A percentile compares a stretch with the other conserved stretches of the same genome.
These are phyloP conservation scores for Lota lota DNA, from an alignment of 2,113 vertebrate genomes.

Conservation along the genomic window DNA sequence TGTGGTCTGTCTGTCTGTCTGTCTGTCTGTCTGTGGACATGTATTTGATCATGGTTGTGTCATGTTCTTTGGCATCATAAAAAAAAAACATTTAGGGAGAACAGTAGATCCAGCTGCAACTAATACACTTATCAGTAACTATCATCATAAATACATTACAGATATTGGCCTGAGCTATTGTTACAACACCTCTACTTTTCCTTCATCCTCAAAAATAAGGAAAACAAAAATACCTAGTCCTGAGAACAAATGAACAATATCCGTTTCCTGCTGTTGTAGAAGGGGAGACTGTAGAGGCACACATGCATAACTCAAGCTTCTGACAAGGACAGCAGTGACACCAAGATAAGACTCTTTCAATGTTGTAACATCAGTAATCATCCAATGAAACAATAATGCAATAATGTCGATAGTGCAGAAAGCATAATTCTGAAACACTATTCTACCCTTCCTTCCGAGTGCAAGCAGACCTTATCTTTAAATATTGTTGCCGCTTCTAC, in stretches of 20 bases:
- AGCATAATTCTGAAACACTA: no score
- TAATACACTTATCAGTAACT: slow-evolving; percentile 39
- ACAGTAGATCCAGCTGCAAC: slow-evolving; percentile 88
- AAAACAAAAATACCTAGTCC: slow-evolving; percentile 57
- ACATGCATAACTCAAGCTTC: no score
- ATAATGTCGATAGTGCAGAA: no score
- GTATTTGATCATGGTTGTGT: slow-evolving; percentile 43
- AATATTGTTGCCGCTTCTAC: no score
- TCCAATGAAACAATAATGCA: no score
- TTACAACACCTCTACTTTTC: slow-evolving; percentile 38
- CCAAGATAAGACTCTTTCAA: no score
- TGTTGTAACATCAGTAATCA: no score
- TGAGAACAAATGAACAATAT: slow-evolving; percentile 68
- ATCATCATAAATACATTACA: background rate
- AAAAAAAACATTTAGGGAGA: slow-evolving; percentile 83
- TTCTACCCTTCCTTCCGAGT: no score
- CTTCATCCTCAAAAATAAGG: slow-evolving; percentile 8
- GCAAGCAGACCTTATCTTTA: no score
- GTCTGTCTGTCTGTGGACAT: slow-evolving; percentile 80
- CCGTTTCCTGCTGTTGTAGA: slow-evolving; percentile 59
- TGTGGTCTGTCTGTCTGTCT: slow-evolving; percentile 82
- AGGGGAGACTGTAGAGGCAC: slow-evolving; percentile 16
- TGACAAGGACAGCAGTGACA: no score
- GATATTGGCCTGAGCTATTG: slow-evolving; percentile 62
- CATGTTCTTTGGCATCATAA: slow-evolving; percentile 92